Conservation (phyloP, 2,113 vertebrate genomes). For the Colossoma macropomum region DNA sequence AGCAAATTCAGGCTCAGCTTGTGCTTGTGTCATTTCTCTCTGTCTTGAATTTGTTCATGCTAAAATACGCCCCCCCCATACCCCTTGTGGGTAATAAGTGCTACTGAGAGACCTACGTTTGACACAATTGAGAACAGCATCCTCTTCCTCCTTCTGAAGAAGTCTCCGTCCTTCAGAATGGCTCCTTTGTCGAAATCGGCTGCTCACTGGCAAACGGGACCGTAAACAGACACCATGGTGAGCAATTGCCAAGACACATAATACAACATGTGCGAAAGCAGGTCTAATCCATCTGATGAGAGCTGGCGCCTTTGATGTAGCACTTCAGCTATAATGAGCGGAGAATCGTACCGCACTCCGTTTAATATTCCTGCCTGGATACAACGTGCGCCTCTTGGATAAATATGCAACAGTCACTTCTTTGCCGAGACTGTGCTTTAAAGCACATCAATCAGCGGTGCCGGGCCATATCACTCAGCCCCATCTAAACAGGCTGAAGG, state of each 20-base stretch:
- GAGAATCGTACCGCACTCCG: slow-evolving; percentile 1
- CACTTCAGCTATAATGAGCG: slow-evolving; percentile 30
- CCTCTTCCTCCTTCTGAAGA: slow-evolving; percentile 5
- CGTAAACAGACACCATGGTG: slow-evolving; percentile 37
- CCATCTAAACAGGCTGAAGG: slow-evolving; percentile 51
- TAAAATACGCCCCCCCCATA: slow-evolving; percentile 15
- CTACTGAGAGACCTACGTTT: slow-evolving; percentile 31
- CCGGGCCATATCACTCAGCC: slow-evolving; percentile 49
- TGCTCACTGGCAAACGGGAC: slow-evolving; percentile 10
- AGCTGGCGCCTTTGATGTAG: slow-evolving; percentile 48
- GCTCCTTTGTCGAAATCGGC: slow-evolving; percentile 10
- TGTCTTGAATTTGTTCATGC: slow-evolving; percentile 14
- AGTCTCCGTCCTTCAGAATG: slow-evolving; percentile 26
- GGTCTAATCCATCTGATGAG: slow-evolving; percentile 34
- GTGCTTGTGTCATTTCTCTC: slow-evolving; percentile 20
- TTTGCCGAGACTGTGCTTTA: slow-evolving; percentile 43
- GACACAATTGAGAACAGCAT: slow-evolving; percentile 24
- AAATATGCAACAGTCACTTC: slow-evolving; percentile 37
- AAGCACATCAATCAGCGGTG: slow-evolving; percentile 62
- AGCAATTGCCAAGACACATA: slow-evolving; percentile 40
- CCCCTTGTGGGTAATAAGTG: slow-evolving; percentile 18
- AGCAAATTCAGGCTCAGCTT: slow-evolving; percentile 39
- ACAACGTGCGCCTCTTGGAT: slow-evolving; percentile 25
- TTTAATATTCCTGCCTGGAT: slow-evolving; percentile 6
- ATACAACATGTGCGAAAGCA: slow-evolving; percentile 26